Evolutionary conservation across 1,140 invertebrate species (phyloP).

Genomic region (Euschistus heros): DNA sequence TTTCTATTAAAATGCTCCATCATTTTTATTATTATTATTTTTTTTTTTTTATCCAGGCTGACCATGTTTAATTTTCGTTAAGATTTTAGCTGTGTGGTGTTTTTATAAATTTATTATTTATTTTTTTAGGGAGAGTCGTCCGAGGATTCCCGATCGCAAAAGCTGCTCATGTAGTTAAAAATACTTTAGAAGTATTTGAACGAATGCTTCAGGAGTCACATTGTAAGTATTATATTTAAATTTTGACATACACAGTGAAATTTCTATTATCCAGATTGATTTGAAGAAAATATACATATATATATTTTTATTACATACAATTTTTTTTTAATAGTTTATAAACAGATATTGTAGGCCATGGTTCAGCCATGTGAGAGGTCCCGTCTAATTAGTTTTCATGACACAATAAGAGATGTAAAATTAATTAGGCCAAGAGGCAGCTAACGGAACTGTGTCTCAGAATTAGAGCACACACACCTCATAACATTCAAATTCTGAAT

Average conservation of each 20-base stretch:
- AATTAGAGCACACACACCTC: too few relatives aligned
- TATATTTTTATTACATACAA: background rate
- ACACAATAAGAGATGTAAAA: too few relatives aligned
- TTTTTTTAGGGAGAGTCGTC: background rate
- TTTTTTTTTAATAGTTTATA: too few relatives aligned
- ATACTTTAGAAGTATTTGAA: slow-evolving; percentile 1
- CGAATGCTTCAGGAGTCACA: background rate
- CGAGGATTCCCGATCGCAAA: background rate
- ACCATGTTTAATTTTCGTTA: background rate
- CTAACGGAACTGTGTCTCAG: too few relatives aligned
- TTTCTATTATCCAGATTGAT: background rate
- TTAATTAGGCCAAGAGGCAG: too few relatives aligned
- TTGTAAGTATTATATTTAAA: background rate
- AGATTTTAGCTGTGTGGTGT: background rate
- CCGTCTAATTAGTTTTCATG: too few relatives aligned
- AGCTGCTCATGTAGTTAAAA: background rate
- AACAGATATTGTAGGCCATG: too few relatives aligned
- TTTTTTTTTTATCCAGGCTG: background rate
- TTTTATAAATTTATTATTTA: background rate
- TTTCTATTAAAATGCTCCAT: background rate
- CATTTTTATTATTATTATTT: background rate
- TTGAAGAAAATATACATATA: background rate
- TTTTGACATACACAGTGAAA: background rate
- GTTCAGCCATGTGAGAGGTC: too few relatives aligned
- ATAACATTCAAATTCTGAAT: too few relatives aligned